A percentile compares a stretch with the other conserved stretches of the same genome.
phyloP scores from a whole-genome alignment of 2,797 vertebrate species.

The Carapus acus region DNA sequence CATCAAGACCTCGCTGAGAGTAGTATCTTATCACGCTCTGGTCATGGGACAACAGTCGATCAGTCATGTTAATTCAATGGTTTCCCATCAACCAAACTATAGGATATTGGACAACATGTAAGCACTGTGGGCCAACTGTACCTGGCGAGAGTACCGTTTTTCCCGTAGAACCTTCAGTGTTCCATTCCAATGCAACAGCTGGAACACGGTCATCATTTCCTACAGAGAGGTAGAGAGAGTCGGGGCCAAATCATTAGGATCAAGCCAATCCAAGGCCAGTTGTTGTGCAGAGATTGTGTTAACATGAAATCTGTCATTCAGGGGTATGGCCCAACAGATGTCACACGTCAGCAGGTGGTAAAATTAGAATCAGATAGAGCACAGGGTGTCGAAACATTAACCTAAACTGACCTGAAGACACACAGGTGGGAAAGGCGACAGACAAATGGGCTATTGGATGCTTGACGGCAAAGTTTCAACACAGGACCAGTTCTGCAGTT shows the following conservation, averaged over 20 bases:
- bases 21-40: constrained; percentile 90
- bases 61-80: background rate
- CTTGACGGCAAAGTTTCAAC: constrained; percentile 31
- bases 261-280: too few relatives aligned
- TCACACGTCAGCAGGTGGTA: constrained; percentile 25
- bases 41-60: constrained; percentile 8
- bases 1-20: constrained; percentile 80
- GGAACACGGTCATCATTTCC: constrained; percentile 93
- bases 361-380: constrained; percentile 36
- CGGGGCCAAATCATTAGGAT: constrained; percentile 7
- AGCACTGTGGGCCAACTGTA: constrained; percentile 45
- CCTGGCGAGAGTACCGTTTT: constrained; percentile 82
- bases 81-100: background rate
- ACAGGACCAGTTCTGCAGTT: constrained; percentile 22
- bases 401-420: constrained; percentile 37
- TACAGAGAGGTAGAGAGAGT: constrained; percentile 41
- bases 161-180: constrained; percentile 83
- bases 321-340: constrained; percentile 35
- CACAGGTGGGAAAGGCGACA: constrained; percentile 46
- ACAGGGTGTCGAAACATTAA: constrained; percentile 23
- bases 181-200: constrained; percentile 90
- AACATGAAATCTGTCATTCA: too few relatives aligned
- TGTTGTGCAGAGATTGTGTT: too few relatives aligned
- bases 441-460: constrained; percentile 13
- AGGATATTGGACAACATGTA: background rate